phyloP scores from a whole-genome alignment of 2,888 invertebrate genomes.

The Scaptomyza cyrtandrae region DNA sequence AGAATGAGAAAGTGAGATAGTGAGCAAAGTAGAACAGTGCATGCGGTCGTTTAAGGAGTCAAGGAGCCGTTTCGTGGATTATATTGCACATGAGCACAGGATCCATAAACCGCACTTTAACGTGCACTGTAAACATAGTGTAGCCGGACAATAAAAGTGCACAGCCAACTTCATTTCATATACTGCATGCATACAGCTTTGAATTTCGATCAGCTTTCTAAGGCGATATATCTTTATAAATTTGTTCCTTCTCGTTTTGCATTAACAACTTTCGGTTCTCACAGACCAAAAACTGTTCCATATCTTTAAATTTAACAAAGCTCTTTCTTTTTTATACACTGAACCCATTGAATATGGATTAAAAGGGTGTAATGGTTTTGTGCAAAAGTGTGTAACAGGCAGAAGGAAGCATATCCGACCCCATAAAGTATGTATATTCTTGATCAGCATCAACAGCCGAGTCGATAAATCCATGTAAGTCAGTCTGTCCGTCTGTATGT shows the following conservation, averaged over 20 bases:
- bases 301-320: conserved; percentile 47
- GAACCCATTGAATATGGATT: too few relatives aligned
- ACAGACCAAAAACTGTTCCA: conserved; percentile 55
- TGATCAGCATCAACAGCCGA: too few relatives aligned
- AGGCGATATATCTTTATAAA: conserved; percentile 1
- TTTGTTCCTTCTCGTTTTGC: too few relatives aligned
- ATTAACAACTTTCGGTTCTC: neutral
- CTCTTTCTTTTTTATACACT: neutral
- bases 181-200: conserved; percentile 1
- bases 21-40: neutral
- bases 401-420: too few relatives aligned
- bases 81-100: conserved; percentile 1
- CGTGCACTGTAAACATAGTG: conserved; percentile 43
- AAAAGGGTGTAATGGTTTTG: too few relatives aligned
- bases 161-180: too few relatives aligned
- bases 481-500: too few relatives aligned
- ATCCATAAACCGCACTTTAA: conserved; percentile 73
- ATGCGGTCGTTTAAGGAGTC: conserved; percentile 6
- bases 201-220: conserved; percentile 33
- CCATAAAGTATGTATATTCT: too few relatives aligned
- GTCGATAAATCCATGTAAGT: too few relatives aligned
- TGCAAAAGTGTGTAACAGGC: too few relatives aligned
- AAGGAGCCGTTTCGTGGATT: neutral
- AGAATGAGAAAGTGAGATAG: neutral
- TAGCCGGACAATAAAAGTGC: too few relatives aligned